Conservation (phyloP, 1,140 invertebrate species). For the Anthonomus grandis region DNA sequence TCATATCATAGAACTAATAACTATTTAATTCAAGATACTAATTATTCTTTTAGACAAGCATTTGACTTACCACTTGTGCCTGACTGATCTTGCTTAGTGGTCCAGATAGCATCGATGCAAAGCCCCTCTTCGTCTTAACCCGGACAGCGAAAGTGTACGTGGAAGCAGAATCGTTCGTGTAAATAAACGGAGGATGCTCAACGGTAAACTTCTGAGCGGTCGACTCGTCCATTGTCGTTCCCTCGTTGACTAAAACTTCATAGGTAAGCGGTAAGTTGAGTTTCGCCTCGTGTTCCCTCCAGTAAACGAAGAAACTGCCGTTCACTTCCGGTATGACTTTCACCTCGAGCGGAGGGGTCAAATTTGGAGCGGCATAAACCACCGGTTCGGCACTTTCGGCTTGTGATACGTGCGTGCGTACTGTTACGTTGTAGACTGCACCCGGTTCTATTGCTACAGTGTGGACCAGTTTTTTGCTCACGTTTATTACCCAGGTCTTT, state of each 20-base stretch:
- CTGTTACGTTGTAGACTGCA: constrained; percentile 60
- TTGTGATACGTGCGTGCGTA: constrained; percentile 54
- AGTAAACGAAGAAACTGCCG: constrained; percentile 61
- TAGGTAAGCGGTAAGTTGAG: constrained; percentile 48
- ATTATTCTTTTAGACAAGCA: too few relatives aligned
- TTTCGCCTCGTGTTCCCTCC: constrained; percentile 52
- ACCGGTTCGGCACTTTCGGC: constrained; percentile 51
- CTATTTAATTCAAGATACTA: too few relatives aligned
- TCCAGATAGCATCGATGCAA: constrained; percentile 62
- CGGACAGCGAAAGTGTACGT: constrained; percentile 65
- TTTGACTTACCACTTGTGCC: too few relatives aligned
- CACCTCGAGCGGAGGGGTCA: constrained; percentile 64
- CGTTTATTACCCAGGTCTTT: constrained; percentile 42
- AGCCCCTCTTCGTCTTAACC: constrained; percentile 60
- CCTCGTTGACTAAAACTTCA: constrained; percentile 61
- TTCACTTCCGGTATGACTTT: constrained; percentile 54
- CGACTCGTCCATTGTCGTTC: constrained; percentile 53
- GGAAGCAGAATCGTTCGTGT: constrained; percentile 52
- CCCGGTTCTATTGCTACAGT: constrained; percentile 59
- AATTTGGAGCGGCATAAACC: constrained; percentile 54
- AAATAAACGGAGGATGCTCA: constrained; percentile 57
- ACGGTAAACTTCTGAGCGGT: constrained; percentile 51
- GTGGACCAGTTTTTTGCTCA: constrained; percentile 52
- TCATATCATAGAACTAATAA: too few relatives aligned
- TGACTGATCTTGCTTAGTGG: constrained; percentile 18